phyloP scores from a whole-genome alignment of 2,888 invertebrate genomes.

The Caenorhabditis drosophilae region DNA sequence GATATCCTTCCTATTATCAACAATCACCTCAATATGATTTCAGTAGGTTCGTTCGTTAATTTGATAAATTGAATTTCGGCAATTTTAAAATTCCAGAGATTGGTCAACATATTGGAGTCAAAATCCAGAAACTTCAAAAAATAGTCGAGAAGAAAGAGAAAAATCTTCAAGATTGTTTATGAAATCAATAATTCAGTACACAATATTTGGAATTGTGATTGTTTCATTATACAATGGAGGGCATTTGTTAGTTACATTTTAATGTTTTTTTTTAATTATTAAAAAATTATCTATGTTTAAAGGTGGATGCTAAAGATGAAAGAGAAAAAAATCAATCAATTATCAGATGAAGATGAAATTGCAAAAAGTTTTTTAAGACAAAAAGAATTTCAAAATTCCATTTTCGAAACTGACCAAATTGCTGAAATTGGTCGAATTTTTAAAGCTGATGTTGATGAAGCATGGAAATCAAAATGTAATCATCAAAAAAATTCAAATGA shows the following conservation, averaged over 20 bases:
- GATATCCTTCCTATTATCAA: constrained; percentile 5
- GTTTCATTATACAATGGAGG: constrained; percentile 57
- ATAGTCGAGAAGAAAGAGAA: constrained; percentile 23
- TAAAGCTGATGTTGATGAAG: constrained; percentile 59
- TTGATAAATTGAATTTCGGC: not conserved
- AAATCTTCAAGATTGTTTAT: constrained; percentile 33
- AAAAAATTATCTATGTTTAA: constrained; percentile 2
- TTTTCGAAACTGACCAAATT: constrained; percentile 18
- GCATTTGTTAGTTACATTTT: constrained; percentile 47
- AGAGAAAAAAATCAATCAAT: constrained; percentile 45
- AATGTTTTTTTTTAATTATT: constrained; percentile 1
- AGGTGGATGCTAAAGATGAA: constrained; percentile 48
- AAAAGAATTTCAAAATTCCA: constrained; percentile 43
- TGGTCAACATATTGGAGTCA: constrained; percentile 34
- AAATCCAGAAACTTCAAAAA: constrained; percentile 15
- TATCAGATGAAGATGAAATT: constrained; percentile 62
- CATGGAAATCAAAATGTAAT: constrained; percentile 39
- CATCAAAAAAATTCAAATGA: constrained; percentile 43
- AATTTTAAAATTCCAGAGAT: constrained; percentile 13
- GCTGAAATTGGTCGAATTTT: constrained; percentile 48
- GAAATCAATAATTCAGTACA: constrained; percentile 51
- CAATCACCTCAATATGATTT: constrained; percentile 30
- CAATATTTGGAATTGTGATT: constrained; percentile 43
- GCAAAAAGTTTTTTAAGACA: constrained; percentile 61
- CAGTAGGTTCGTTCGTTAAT: constrained; percentile 5